Evolutionary conservation across 2,888 invertebrate genomes (phyloP).

Genomic region (Coenonympha arcania): DNA sequence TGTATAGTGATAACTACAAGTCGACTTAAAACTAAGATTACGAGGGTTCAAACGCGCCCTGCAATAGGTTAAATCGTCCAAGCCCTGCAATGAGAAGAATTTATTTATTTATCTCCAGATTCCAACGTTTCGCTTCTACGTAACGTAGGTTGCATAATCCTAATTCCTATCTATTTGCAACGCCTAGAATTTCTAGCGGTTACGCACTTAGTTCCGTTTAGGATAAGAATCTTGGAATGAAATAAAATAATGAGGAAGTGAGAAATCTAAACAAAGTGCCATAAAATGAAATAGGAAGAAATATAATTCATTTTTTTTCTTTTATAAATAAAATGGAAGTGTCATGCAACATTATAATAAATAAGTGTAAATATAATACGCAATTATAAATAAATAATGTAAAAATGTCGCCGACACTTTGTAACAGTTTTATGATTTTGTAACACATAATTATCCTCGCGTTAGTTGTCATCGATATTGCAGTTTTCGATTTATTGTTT

Average conservation of each 20-base stretch:
- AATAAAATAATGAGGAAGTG: constrained; percentile 1
- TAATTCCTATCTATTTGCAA: not conserved
- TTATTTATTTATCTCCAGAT: not conserved
- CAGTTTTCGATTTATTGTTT: too few species aligned
- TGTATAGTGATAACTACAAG: too few species aligned
- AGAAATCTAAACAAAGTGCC: constrained; percentile 1
- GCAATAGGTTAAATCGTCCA: too few species aligned
- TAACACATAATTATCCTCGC: too few species aligned
- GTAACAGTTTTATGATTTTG: too few species aligned
- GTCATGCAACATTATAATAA: not conserved
- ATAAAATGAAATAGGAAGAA: not conserved
- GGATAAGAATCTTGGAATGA: not conserved
- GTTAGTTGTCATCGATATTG: too few species aligned
- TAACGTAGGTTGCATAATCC: not conserved
- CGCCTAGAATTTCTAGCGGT: not conserved
- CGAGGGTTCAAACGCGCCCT: too few species aligned
- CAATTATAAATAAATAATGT: not conserved
- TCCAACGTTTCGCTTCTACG: not conserved
- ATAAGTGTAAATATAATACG: not conserved
- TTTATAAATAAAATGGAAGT: not conserved
- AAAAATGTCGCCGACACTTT: not conserved
- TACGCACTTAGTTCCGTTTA: not conserved
- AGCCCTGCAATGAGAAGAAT: too few species aligned
- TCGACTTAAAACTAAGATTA: too few species aligned
- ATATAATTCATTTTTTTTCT: not conserved